Base-by-base conservation (phyloP, 2,113 vertebrate genomes). In the Scophthalmus maximus region DNA sequence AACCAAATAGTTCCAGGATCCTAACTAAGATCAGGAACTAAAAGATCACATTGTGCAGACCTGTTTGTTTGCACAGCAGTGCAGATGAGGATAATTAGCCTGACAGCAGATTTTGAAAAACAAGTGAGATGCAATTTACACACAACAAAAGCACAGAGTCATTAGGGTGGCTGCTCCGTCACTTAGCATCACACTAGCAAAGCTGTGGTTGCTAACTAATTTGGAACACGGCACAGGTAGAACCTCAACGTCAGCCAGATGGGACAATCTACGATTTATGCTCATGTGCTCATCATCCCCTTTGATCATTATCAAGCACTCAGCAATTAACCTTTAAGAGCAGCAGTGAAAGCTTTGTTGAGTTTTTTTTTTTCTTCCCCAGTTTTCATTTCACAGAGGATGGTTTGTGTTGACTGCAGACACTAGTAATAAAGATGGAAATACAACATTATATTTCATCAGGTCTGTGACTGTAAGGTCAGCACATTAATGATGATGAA, bases 251-350 rank as follows among this genome's bases (percentile, higher is more conserved):
- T 20, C 17, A 20, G 18, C 42, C 42, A 56, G 53, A 44, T 14
- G 34, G 60, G 17, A 38, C 47, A 25, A 53, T 53, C 5, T 17
- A 62, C 26, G 15, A 61, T 26, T 60, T 53, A 46, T 1, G 2
- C 34, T 26, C 34, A 44, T n/a, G 32, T 25, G 34, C 42, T 30
- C 29, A 9, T 32, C 27, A 56, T 6, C 20, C 69, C 38, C 42
- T 22, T 55, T 11, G 8, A 42, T 63, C 25, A 55, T 47, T 32
- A 49, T n/a, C 5, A 11, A 1, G 2, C 17, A 1, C 12, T 25
- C 14, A 36, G 50, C 29, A 36, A 47, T 64, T 42, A 64, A 55
- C n/a, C n/a, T 63, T 62, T 42, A 44, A 11, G n/a, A 10, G 42
- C 46, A 23, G 46, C 46, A 3, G 46, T 49, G 46, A 49, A 49